Conservation (phyloP, 2,113 vertebrate species). For the Pungitius pungitius region DNA sequence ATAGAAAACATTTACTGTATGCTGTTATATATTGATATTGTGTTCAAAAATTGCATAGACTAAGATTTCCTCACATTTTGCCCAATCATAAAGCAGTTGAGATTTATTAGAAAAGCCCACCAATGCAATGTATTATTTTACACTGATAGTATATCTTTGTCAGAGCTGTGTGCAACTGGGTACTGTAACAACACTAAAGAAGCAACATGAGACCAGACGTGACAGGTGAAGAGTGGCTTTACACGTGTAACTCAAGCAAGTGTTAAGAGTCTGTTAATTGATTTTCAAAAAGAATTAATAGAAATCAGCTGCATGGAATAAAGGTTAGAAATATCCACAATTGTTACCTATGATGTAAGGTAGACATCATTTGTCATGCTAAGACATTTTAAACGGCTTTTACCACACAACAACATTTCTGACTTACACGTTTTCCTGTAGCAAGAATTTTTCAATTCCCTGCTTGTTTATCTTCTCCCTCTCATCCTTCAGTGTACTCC, state of each 20-base stretch:
- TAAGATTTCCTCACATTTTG: background rate
- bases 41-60: background rate
- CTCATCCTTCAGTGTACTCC: slow-evolving; percentile 20
- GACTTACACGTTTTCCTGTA: slow-evolving; percentile 29
- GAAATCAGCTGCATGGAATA: background rate
- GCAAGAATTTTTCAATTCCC: slow-evolving; percentile 19
- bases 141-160: background rate
- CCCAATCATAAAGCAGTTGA: background rate
- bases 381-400: background rate
- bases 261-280: background rate
- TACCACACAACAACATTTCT: slow-evolving; percentile 8
- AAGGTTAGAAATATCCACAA: background rate
- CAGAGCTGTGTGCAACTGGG: background rate
- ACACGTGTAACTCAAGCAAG: background rate
- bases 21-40: background rate
- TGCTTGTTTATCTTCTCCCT: slow-evolving; percentile 37
- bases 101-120: background rate
- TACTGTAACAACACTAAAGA: background rate
- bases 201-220: too few relatives aligned
- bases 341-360: background rate
- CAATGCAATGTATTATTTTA: background rate
- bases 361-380: background rate
- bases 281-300: background rate
- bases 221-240: too few relatives aligned
- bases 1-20: background rate